A percentile compares a stretch with the other conserved stretches of the same genome.
phyloP scores from a whole-genome alignment of 2,797 vertebrate genomes.

The Nannoperca australis region DNA sequence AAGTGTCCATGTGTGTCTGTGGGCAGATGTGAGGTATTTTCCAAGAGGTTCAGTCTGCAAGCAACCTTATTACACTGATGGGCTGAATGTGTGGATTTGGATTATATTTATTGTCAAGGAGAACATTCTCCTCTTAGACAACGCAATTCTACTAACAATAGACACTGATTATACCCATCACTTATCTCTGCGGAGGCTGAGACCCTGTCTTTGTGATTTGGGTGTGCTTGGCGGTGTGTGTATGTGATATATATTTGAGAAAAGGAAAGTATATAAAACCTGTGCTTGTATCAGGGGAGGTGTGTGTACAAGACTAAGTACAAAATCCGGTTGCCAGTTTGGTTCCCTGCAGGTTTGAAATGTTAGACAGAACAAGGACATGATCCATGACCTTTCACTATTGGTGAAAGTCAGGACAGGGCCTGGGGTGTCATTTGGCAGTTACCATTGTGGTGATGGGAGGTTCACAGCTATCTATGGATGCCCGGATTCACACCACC shows the following conservation, averaged over 20 bases:
- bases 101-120: conserved; percentile 65
- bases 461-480: conserved; percentile 56
- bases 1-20: conserved; percentile 27
- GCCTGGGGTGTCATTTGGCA: conserved; percentile 58
- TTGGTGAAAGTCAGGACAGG: conserved; percentile 30
- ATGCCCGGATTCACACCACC: conserved; percentile 56
- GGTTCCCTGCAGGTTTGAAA: conserved; percentile 48
- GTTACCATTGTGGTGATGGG: conserved; percentile 62
- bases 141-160: conserved; percentile 59
- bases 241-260: conserved; percentile 13
- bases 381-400: conserved; percentile 65
- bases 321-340: neutral
- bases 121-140: conserved; percentile 36
- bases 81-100: conserved; percentile 42
- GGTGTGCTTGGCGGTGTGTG: conserved; percentile 16
- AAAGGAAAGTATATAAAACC: conserved; percentile 24
- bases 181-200: conserved; percentile 34
- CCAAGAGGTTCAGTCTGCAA: conserved; percentile 42
- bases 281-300: neutral
- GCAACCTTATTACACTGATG: conserved; percentile 56
- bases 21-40: conserved; percentile 37
- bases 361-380: conserved; percentile 63
- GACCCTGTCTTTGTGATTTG: conserved; percentile 14
- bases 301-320: neutral
- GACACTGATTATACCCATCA: conserved; percentile 54